Percentiles rank a stretch among this genome's conserved stretches.
Conservation (phyloP, 2,113 vertebrate species). For the Mystacornis crossleyi region DNA sequence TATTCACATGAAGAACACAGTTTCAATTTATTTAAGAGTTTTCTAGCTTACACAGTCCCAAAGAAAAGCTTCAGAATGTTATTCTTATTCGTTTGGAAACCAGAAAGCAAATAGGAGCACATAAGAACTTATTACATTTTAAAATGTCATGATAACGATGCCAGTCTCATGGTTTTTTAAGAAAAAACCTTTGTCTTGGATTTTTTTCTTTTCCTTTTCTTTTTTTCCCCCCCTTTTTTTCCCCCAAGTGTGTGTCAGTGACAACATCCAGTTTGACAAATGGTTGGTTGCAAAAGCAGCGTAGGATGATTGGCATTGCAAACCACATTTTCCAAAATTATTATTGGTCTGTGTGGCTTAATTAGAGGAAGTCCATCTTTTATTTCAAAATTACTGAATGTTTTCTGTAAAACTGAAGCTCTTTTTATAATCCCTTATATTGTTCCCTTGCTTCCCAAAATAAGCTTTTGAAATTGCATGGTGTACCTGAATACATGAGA, state of each 20-base stretch:
- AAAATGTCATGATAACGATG: conserved; percentile 49
- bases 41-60: conserved; percentile 3
- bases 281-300: neutral
- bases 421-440: neutral
- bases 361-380: neutral
- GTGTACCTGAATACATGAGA: neutral
- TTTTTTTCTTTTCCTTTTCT: neutral
- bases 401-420: neutral
- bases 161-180: neutral
- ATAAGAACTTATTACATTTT: conserved; percentile 49
- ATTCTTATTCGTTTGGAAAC: neutral
- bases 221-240: fast-evolving
- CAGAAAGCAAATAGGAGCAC: conserved; percentile 42
- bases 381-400: neutral
- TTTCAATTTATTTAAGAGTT: conserved; percentile 51
- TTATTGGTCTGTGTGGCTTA: neutral
- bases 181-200: neutral
- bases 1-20: conserved; percentile 11
- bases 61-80: conserved; percentile 32
- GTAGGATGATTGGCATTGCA: neutral
- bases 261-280: conserved; percentile 4
- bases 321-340: neutral
- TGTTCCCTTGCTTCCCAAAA: neutral
- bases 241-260: neutral
- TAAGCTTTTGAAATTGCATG: neutral